phyloP scores from a whole-genome alignment of 2,113 vertebrate species.

The Plecturocebus donacophilus region DNA sequence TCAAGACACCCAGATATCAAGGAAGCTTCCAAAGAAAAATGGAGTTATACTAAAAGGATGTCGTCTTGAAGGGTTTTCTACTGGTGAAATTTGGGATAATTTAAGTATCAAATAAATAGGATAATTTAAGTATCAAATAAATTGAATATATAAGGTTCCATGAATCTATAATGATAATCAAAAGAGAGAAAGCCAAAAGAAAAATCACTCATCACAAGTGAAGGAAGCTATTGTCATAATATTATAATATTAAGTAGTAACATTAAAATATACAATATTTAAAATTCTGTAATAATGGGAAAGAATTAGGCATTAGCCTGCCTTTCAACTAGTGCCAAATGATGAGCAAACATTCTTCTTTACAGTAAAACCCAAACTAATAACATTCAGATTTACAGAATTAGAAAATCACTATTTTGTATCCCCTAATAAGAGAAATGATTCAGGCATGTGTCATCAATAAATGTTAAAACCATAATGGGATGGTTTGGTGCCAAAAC shows the following conservation, averaged over 20 bases:
- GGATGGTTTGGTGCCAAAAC: not conserved
- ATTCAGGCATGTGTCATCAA: not conserved
- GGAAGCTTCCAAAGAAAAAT: not conserved
- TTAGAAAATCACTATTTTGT: not conserved
- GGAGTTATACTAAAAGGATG: not conserved
- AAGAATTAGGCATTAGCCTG: slow-evolving; percentile 1
- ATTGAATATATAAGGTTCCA: slow-evolving; percentile 15
- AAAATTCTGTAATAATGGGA: slow-evolving; percentile 23
- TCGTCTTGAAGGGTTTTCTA: not conserved
- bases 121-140: not conserved
- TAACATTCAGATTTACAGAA: not conserved
- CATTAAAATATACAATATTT: not conserved
- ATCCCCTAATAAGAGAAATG: not conserved
- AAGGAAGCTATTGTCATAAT: not conserved
- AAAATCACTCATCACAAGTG: not conserved
- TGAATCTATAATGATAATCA: not conserved
- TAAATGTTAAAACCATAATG: not conserved
- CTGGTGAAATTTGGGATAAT: not conserved
- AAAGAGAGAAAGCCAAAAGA: not conserved
- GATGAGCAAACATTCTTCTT: not conserved
- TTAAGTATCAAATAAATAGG: not conserved
- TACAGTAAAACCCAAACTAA: not conserved
- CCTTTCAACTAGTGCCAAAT: not conserved
- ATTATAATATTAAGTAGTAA: not conserved
- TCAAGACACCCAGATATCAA: slow-evolving; percentile 2